Evolutionary conservation across 1,140 invertebrate genomes (phyloP), one percentile per base, ranked within the genome.

Genomic region (Drosophila rufa): DNA sequence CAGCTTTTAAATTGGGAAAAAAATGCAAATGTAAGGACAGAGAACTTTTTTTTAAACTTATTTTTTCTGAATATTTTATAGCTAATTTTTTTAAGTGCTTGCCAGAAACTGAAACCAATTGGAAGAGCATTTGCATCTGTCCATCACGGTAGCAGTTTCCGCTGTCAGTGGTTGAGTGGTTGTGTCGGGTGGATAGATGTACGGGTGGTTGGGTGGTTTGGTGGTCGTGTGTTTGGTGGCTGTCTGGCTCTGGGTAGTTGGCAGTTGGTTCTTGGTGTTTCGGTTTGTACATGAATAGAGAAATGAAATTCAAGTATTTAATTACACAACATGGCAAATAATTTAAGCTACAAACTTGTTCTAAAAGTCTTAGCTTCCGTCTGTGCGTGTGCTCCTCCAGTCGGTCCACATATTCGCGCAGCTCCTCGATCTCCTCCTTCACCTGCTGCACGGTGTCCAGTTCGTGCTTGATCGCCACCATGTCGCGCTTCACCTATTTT

Each of bases 401-500:
- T 80, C 97, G 94, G 93, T 98, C 97, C 67, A 98, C 97, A 93
- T 97, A 98, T 93, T 98, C 97, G 73, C 97, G 94, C 92, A 98
- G 94, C 93, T 98, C 97, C 93, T 98, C 97, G 85, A 98, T 98
- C 93, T 98, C 97, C 92, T 98, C 97, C 92, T 98, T 98, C 78
- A 98, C 97, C 93, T 97, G 97, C 94, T 98, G 97, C 79, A 98
- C 97, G 33, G 97, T 97, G 94, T 98, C 97, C 92, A 98, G 94
- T 93, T 98, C 97, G 86, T 97, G 97, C 94, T 97, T 97, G 94
- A 98, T 98, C 89, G 97, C 96, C 66, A 97, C 96, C 97, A 98
- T 98, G 93, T 98, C 97, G 76, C 97, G 95, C 93, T 98, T 98
- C 70, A 98, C 97, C 94, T 96, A 2, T 2, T 55, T 25, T 25